Base-by-base conservation (phyloP, 2,113 vertebrate species). In the Trachemys scripta region DNA sequence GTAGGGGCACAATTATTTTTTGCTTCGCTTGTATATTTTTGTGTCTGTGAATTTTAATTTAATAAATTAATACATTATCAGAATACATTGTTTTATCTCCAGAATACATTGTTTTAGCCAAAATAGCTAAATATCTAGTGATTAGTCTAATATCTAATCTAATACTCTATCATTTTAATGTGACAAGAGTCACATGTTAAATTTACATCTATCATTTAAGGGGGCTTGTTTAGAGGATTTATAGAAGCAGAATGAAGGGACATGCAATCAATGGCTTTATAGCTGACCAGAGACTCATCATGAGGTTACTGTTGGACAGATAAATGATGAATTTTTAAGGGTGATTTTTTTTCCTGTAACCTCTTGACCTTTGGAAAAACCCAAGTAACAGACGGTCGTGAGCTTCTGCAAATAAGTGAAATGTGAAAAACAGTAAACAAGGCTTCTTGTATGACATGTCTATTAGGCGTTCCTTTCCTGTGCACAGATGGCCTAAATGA, bases 191-290 rank as follows among this genome's bases (percentile, higher is more conserved):
- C 93, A 27, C 92, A 87, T 69, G 85, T 80, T 93, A 96, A 92
- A 97, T 97, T 97, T 98, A 97, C 90, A 96, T 94, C 80, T 4
- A 1, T 75, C 95, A 89, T 97, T 97, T 97, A 94, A 97, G 80
- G 38, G 57, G 78, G 80, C 90, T 95, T 95, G 87, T 98, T 97
- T 97, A 97, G 94, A 96, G 95, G 94, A 98, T 98, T 97, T 98
- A 96, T 97, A 94, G 96, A 97, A 95, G 93, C 91, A 92, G 57
- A 95, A 96, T 79, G 80, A 97, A 95, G 88, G 94, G 82, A 96
- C 92, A 88, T 94, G 94, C 94, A 98, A 98, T 98, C 98, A 97
- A 96, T 98, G 96, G 53, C 95, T 98, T 97, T 98, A 95, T 95
- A 96, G 96, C 96, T 86, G 84, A 87, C 91, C 93, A 93, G 91